Base-by-base conservation (phyloP, 2,888 invertebrate genomes). In the Pseudococcus jackbeardsleyi region DNA sequence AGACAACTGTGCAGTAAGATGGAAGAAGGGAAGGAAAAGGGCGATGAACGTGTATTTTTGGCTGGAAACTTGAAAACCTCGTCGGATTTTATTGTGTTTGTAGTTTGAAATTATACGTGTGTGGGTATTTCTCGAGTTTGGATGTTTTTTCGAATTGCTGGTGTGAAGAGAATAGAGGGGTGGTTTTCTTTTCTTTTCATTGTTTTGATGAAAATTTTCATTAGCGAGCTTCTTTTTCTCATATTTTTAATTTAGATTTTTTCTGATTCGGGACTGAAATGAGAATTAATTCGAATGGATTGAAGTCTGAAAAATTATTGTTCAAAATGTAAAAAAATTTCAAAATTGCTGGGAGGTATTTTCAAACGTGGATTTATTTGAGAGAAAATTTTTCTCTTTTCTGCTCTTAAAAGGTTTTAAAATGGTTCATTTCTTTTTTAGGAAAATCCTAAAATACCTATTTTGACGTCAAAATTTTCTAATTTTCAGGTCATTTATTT, bases 31-130 rank as follows among this genome's bases (percentile, higher is more conserved):
- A 6, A n/a, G n/a, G 8, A 6, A 64, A 9, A 64, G 64, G 22
- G 64, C 64, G 64, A 22, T 64, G 22, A 64, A 64, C 64, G 64
- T 12, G 22, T 64, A 22, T 22, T 64, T 64, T 64, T 64, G 64
- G 64, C 64, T 64, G 22, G 15, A 22, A 64, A 64, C 22, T 64
- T 64, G 11, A 64, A 59, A 59, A 64, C 26, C 26, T 33, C 22
- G 64, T 64, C 15, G 64, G 6, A 22, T 64, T 64, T 64, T 64
- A 64, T 22, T 22, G 6, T 22, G 1, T 3, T 22, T 64, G 22
- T 22, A 64, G 9, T 9, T 8, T 64, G 22, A 22, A 64, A 22
- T 7, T 7, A 9, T 22, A 64, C 22, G 19, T 22, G 15, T 22
- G 64, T 64, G 64, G 22, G 22, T 64, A 64, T 59, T 59, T 59